Percentiles rank a stretch among this genome's conserved stretches.
These are phyloP conservation scores for Acanthurus leucopareius DNA, from an alignment of 2,797 vertebrate genomes.

Conservation along the genomic window DNA sequence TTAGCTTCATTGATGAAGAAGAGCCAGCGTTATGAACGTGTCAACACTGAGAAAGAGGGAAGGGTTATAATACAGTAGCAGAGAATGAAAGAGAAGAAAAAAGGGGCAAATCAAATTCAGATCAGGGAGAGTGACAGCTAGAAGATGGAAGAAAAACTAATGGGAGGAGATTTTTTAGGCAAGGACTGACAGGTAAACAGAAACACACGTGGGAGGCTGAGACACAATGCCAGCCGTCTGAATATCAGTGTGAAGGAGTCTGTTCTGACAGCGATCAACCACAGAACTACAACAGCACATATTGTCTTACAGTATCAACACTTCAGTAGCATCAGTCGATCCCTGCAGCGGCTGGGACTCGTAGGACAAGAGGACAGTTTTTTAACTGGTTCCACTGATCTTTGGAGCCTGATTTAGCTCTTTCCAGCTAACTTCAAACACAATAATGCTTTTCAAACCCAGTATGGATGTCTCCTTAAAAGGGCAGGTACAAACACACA, in stretches of 20 bases:
- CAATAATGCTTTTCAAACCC: slow-evolving; percentile 22
- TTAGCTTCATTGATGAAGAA: slow-evolving; percentile 89
- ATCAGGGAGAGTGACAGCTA: slow-evolving; percentile 20
- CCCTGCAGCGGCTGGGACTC: slow-evolving; percentile 20
- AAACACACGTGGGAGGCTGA: slow-evolving; percentile 9
- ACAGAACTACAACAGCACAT: slow-evolving; percentile 56
- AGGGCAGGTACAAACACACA: slow-evolving; percentile 48
- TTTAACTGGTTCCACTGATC: background rate
- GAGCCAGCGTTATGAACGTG: slow-evolving; percentile 81
- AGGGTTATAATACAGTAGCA: slow-evolving; percentile 30
- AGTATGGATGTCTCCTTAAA: slow-evolving; percentile 36
- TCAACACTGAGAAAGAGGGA: slow-evolving; percentile 5
- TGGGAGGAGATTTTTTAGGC: background rate
- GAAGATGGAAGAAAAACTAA: slow-evolving; percentile 1
- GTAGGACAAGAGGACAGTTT: slow-evolving; percentile 19
- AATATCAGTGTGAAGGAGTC: slow-evolving; percentile 19
- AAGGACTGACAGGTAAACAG: slow-evolving; percentile 15
- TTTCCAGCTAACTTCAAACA: background rate
- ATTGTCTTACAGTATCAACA: slow-evolving; percentile 42
- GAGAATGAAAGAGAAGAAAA: slow-evolving; percentile 3
- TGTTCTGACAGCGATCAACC: slow-evolving; percentile 19
- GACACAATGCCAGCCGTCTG: slow-evolving; percentile 22
- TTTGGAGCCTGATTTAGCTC: background rate
- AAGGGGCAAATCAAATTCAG: background rate
- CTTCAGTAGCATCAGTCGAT: slow-evolving; percentile 45